A percentile compares a stretch with the other conserved stretches of the same genome.
These are phyloP conservation scores for Rhinoptilus africanus DNA, from an alignment of 2,113 vertebrate species.

Conservation along the genomic window DNA sequence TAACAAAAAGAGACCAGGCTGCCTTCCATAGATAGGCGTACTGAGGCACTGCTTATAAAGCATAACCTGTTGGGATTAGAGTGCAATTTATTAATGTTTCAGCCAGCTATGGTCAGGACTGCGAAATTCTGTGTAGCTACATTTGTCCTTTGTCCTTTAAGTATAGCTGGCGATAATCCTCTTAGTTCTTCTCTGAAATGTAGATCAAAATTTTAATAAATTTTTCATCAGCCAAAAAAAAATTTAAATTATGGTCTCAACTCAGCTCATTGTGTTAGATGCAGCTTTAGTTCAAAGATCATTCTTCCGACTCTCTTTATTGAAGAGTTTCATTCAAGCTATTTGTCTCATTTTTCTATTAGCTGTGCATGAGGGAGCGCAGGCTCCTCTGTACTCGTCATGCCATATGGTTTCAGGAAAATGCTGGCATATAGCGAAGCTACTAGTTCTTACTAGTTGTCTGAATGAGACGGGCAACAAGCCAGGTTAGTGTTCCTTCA, in stretches of 20 bases:
- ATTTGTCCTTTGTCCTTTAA: not conserved
- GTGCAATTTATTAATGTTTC: not conserved
- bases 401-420: not conserved
- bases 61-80: not conserved
- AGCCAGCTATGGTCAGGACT: not conserved
- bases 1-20: not conserved
- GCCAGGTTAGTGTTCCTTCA: not conserved
- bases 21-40: not conserved
- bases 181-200: not conserved
- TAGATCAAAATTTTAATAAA: not conserved
- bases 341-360: not conserved
- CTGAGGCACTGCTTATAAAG: not conserved
- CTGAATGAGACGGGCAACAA: not conserved
- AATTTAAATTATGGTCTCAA: not conserved
- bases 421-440: not conserved
- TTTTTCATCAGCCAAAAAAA: not conserved
- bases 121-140: not conserved
- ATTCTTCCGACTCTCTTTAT: not conserved
- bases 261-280: not conserved
- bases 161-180: not conserved
- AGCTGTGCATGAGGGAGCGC: not conserved
- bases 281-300: not conserved
- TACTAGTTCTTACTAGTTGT: not conserved
- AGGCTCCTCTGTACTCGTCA: rapidly evolving
- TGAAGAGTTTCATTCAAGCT: not conserved